Percentiles rank a stretch among this genome's conserved stretches.
These are phyloP conservation scores for Diadegma fenestrale DNA, from an alignment of 2,888 invertebrate genomes.

Conservation along the genomic window DNA sequence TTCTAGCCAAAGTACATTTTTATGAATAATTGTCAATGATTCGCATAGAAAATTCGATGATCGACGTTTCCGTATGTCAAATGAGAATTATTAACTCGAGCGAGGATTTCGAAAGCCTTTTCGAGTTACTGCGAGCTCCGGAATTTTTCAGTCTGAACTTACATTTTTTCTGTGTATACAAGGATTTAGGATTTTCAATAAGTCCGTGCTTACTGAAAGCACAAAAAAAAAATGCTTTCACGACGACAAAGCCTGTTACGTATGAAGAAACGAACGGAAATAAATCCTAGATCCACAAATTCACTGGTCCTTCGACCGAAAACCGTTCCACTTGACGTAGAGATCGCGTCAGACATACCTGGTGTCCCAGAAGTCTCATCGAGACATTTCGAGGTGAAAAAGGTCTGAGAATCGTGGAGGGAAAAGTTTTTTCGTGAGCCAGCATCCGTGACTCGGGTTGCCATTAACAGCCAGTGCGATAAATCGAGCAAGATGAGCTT, in stretches of 20 bases:
- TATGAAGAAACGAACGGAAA: conserved; percentile 15
- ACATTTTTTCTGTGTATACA: not conserved
- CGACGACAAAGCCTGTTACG: conserved; percentile 25
- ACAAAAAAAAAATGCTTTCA: conserved; percentile 4
- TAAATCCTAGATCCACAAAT: conserved; percentile 20
- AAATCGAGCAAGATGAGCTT: not conserved
- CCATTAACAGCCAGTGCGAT: not conserved
- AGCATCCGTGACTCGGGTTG: not conserved
- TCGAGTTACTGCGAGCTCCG: not conserved
- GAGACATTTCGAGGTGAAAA: not conserved
- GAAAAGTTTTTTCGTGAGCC: not conserved
- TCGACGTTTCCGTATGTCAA: not conserved
- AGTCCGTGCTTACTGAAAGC: not conserved
- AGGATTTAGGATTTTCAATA: not conserved
- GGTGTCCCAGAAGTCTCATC: not conserved
- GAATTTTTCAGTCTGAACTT: not conserved
- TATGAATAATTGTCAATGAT: not conserved
- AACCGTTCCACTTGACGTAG: conserved; percentile 32
- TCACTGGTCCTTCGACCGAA: conserved; percentile 8
- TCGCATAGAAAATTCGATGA: not conserved
- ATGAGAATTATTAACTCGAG: not conserved
- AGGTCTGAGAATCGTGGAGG: not conserved
- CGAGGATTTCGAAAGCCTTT: not conserved
- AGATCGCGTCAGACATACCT: not conserved
- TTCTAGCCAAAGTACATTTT: not conserved